A percentile compares a stretch with the other conserved stretches of the same genome.
Evolutionary conservation across 2,797 vertebrate genomes (phyloP).

Genomic region (Eurystomus glaucurus): DNA sequence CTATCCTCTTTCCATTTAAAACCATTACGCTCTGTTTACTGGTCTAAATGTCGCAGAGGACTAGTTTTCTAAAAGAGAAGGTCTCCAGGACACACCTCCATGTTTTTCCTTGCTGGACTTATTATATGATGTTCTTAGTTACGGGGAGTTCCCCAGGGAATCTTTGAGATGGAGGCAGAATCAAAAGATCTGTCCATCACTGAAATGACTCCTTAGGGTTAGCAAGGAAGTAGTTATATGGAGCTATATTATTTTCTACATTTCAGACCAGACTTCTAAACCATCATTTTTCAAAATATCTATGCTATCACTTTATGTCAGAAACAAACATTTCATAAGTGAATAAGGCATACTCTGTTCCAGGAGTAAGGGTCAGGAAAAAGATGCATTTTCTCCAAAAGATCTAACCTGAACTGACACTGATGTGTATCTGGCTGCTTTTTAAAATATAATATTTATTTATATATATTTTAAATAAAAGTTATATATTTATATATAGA

Average conservation of each 20-base stretch:
- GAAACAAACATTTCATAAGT: background rate
- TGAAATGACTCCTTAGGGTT: background rate
- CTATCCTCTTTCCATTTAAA: background rate
- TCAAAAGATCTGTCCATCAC: background rate
- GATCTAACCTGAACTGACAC: background rate
- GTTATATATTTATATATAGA: background rate
- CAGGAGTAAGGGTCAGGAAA: background rate
- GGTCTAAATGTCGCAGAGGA: background rate
- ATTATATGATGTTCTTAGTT: background rate
- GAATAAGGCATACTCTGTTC: background rate
- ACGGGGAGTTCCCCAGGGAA: background rate
- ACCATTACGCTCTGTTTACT: background rate
- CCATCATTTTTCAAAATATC: background rate
- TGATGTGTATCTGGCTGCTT: background rate
- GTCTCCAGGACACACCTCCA: background rate
- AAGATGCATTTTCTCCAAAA: background rate
- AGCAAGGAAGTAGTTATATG: background rate
- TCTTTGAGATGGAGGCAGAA: background rate
- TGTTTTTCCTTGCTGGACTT: background rate
- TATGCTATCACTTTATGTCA: background rate
- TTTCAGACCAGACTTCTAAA: background rate
- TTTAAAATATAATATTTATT: background rate
- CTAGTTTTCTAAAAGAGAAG: background rate
- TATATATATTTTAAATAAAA: background rate
- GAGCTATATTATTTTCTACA: background rate